phyloP scores from a whole-genome alignment of 1,140 invertebrate species.

The Battus philenor region DNA sequence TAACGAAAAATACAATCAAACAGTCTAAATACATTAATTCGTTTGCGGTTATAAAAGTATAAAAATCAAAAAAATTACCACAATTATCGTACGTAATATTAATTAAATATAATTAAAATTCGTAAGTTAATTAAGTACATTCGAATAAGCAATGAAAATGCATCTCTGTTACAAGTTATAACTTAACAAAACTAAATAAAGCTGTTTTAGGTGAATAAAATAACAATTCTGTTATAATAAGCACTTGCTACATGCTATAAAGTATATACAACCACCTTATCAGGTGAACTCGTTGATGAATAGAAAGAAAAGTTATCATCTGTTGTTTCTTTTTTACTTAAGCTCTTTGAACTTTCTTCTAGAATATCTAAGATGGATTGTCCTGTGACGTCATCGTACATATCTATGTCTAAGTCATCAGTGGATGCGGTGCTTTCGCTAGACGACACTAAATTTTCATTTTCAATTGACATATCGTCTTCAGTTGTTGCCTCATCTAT shows the following conservation, averaged over 20 bases:
- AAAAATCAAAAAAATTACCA: no score
- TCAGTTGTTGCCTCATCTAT: neutral
- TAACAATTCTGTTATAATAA: neutral
- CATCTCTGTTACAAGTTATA: neutral
- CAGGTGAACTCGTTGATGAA: neutral
- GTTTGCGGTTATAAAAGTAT: no score
- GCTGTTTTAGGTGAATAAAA: conserved; percentile 1
- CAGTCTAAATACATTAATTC: no score
- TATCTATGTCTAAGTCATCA: neutral
- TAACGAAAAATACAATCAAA: no score
- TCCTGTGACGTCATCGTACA: neutral
- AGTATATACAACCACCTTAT: conserved; percentile 22
- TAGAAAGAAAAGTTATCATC: neutral
- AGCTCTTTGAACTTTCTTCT: neutral
- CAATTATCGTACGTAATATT: no score
- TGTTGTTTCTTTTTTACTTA: neutral
- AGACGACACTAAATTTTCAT: neutral
- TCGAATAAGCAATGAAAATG: conserved; percentile 4
- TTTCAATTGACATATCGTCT: neutral
- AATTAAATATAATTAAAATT: no score
- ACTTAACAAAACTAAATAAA: neutral
- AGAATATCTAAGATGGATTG: neutral
- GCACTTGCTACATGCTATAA: conserved; percentile 5
- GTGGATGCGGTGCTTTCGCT: neutral
- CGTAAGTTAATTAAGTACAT: conserved; percentile 16